These are phyloP conservation scores for Amyelois transitella DNA, from an alignment of 1,140 invertebrate genomes.

Conservation along the genomic window DNA sequence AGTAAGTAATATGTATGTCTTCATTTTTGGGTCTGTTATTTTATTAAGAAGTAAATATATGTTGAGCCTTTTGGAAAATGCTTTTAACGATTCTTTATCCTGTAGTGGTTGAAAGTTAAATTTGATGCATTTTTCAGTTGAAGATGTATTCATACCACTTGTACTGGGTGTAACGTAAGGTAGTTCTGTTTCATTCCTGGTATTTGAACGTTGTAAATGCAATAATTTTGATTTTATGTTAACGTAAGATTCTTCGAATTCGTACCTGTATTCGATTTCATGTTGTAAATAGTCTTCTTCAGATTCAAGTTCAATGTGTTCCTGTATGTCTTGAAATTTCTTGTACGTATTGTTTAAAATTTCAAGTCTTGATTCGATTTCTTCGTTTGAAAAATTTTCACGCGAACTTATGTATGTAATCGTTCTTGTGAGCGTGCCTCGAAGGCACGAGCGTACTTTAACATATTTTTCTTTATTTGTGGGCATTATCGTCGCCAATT, in stretches of 20 bases:
- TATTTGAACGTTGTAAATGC: not conserved
- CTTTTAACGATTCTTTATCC: conserved; percentile 6
- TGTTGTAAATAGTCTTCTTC: not conserved
- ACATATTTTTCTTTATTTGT: too few species aligned
- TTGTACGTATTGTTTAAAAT: not conserved
- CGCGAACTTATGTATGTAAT: too few species aligned
- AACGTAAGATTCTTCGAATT: not conserved
- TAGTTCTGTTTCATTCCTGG: not conserved
- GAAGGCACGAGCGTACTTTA: too few species aligned
- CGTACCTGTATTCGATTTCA: not conserved
- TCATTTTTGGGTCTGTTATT: not conserved
- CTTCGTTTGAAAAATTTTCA: too few species aligned
- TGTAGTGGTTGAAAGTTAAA: conserved; percentile 4
- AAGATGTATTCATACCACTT: not conserved
- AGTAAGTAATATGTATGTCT: conserved; percentile 3
- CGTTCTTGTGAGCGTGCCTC: too few species aligned
- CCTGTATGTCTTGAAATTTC: not conserved
- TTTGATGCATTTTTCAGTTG: not conserved
- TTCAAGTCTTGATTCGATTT: too few species aligned
- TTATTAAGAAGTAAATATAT: conserved; percentile 4
- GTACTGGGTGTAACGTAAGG: not conserved
- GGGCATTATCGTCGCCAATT: too few species aligned
- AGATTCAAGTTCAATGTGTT: not conserved
- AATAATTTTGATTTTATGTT: not conserved
- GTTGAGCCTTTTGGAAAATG: not conserved